A percentile compares a stretch with the other conserved stretches of the same genome.
phyloP scores from a whole-genome alignment of 2,888 invertebrate species.

The Nymphalis urticae region DNA sequence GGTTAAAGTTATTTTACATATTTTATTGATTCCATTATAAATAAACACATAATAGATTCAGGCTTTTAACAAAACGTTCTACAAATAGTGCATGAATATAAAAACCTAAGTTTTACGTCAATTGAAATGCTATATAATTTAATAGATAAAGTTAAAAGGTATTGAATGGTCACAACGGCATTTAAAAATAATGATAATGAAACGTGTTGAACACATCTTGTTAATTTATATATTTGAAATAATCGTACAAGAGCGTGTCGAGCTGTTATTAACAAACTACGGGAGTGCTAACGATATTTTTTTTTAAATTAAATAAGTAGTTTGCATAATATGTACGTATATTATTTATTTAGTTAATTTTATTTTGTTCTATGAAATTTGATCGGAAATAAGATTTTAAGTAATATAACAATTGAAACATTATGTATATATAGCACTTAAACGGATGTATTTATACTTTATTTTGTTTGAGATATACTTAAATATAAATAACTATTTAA shows the following conservation, averaged over 20 bases:
- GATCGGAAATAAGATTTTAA: too few species aligned
- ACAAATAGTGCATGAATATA: neutral
- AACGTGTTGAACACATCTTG: constrained; percentile 4
- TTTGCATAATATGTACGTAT: neutral
- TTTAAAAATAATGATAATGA: constrained; percentile 8
- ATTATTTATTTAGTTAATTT: too few species aligned
- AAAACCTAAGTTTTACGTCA: neutral
- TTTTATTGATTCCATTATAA: neutral
- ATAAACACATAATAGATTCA: neutral
- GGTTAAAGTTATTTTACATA: too few species aligned
- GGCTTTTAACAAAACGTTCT: neutral
- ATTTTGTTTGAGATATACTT: too few species aligned
- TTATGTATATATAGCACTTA: too few species aligned
- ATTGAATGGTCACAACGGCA: constrained; percentile 11
- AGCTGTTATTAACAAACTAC: neutral
- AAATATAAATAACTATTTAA: too few species aligned
- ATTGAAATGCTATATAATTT: constrained; percentile 8
- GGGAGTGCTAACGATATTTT: neutral
- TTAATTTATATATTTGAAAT: constrained; percentile 9
- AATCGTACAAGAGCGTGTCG: constrained; percentile 4
- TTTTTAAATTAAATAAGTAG: neutral
- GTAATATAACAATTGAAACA: too few species aligned
- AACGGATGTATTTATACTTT: too few species aligned
- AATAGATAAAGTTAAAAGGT: constrained; percentile 12
- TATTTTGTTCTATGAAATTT: too few species aligned